These are phyloP conservation scores for Agrochola lota DNA, from an alignment of 2,888 invertebrate genomes.

Conservation along the genomic window DNA sequence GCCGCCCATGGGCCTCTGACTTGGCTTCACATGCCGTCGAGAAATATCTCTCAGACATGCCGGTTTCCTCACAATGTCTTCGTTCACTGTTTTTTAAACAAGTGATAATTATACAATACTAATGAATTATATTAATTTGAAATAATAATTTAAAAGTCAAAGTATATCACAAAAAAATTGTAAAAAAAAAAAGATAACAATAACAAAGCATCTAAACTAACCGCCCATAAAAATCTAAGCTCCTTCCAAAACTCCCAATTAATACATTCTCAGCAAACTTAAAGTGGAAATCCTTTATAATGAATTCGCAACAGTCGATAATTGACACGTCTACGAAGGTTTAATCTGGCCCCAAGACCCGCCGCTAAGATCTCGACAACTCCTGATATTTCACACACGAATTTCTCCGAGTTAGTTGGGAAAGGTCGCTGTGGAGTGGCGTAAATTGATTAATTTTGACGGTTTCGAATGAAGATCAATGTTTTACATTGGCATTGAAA, in stretches of 20 bases:
- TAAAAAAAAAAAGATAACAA: neutral
- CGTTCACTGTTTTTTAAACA: too few relatives aligned
- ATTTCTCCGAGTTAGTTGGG: constrained; percentile 71
- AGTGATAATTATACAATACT: too few relatives aligned
- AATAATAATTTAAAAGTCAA: too few relatives aligned
- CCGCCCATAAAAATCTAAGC: constrained; percentile 44
- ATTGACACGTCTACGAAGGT: constrained; percentile 81
- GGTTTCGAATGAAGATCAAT: neutral
- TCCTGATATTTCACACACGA: constrained; percentile 85
- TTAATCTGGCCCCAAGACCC: constrained; percentile 73
- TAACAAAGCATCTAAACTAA: neutral
- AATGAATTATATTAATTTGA: too few relatives aligned
- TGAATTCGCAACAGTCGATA: constrained; percentile 80
- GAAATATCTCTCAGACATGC: too few relatives aligned
- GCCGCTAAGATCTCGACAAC: constrained; percentile 79
- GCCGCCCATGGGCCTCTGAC: too few relatives aligned
- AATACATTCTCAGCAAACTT: constrained; percentile 53
- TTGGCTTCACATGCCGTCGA: too few relatives aligned
- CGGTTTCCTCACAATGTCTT: too few relatives aligned
- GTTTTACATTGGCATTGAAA: neutral
- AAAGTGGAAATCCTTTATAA: constrained; percentile 69
- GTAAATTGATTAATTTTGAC: constrained; percentile 23
- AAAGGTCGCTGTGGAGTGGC: constrained; percentile 69
- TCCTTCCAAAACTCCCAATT: constrained; percentile 46
- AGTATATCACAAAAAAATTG: too few relatives aligned